These are phyloP conservation scores for Leptogaster cylindrica DNA, from an alignment of 2,888 invertebrate genomes.

Conservation along the genomic window DNA sequence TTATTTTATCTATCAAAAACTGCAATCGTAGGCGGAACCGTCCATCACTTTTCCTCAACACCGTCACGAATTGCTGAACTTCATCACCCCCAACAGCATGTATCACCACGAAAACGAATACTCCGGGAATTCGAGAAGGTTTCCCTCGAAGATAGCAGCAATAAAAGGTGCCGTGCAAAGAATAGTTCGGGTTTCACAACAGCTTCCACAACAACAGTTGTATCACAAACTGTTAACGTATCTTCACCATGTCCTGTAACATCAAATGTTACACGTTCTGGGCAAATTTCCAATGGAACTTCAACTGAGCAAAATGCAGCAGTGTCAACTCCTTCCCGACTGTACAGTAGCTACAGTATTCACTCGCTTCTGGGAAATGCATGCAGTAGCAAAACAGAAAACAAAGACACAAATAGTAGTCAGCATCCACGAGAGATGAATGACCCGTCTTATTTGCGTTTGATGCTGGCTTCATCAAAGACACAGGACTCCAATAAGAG, in stretches of 20 bases:
- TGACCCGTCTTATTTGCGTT: slow-evolving; percentile 55
- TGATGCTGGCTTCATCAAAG: slow-evolving; percentile 61
- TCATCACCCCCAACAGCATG: slow-evolving; percentile 61
- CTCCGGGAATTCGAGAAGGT: slow-evolving; percentile 81
- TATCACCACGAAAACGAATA: slow-evolving; percentile 83
- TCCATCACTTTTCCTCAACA: slow-evolving; percentile 54
- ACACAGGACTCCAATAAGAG: slow-evolving; percentile 55
- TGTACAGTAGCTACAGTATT: slow-evolving; percentile 82
- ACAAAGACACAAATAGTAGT: slow-evolving; percentile 55
- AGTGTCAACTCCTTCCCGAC: slow-evolving; percentile 54
- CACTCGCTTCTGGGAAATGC: slow-evolving; percentile 74
- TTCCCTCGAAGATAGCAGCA: slow-evolving; percentile 56
- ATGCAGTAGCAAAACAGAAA: slow-evolving; percentile 50
- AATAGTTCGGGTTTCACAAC: slow-evolving; percentile 53
- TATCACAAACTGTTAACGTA: not conserved
- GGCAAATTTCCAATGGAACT: slow-evolving; percentile 30
- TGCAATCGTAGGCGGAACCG: slow-evolving; percentile 47
- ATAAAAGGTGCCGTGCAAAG: slow-evolving; percentile 56
- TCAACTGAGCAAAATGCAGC: slow-evolving; percentile 8
- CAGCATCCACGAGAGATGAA: slow-evolving; percentile 59
- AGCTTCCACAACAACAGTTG: slow-evolving; percentile 53
- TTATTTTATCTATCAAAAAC: slow-evolving; percentile 55
- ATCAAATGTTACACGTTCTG: not conserved
- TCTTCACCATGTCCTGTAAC: slow-evolving; percentile 40
- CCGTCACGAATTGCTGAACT: slow-evolving; percentile 55